phyloP scores from a whole-genome alignment of 2,113 vertebrate genomes.

The Sturnus vulgaris region DNA sequence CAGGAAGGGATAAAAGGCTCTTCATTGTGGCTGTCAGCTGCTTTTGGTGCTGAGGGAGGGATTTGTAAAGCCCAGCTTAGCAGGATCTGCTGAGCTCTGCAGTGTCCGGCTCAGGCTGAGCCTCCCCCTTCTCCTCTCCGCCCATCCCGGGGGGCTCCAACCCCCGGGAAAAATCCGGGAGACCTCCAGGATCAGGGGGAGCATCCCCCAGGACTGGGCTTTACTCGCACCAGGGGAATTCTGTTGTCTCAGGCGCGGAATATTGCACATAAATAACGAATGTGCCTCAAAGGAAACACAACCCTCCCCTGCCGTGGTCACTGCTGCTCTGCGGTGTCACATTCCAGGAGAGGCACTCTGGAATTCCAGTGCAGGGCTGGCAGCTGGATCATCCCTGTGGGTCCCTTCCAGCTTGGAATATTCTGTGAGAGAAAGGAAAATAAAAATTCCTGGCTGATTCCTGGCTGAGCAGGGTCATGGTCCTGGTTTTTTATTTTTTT shows the following conservation, averaged over 20 bases:
- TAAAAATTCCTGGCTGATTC: not conserved
- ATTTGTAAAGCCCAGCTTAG: not conserved
- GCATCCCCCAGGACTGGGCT: fast-evolving
- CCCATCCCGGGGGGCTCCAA: not conserved
- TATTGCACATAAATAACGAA: fast-evolving
- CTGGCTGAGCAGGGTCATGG: not conserved
- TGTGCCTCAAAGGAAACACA: fast-evolving
- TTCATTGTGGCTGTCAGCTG: not conserved
- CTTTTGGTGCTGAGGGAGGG: not conserved
- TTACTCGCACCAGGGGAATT: fast-evolving
- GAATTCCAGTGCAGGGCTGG: not conserved
- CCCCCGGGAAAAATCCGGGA: not conserved
- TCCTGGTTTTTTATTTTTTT: too few species aligned
- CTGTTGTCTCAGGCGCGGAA: fast-evolving
- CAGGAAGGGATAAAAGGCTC: not conserved
- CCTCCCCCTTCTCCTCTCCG: not conserved
- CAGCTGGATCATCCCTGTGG: not conserved
- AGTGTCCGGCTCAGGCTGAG: not conserved
- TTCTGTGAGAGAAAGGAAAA: not conserved
- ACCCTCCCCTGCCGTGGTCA: not conserved
- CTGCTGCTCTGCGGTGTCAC: not conserved
- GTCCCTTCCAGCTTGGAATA: not conserved
- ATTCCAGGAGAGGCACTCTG: fast-evolving
- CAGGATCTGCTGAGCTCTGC: not conserved
- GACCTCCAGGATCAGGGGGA: fast-evolving